Evolutionary conservation across 2,113 vertebrate species (phyloP).

Genomic region (Esox niger): DNA sequence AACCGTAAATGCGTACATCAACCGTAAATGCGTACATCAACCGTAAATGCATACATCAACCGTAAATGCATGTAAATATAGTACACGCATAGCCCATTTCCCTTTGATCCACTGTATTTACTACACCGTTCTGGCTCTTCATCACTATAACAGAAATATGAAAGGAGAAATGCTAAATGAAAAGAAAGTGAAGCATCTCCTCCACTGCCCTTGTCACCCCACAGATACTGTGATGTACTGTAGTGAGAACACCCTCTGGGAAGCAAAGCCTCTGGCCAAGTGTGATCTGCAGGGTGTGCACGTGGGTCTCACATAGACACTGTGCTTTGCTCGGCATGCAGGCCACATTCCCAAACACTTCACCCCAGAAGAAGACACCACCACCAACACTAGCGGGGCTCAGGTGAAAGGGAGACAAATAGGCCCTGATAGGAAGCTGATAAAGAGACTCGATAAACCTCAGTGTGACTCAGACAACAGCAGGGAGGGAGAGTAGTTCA

Average conservation of each 20-base stretch:
- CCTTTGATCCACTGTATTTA: no score
- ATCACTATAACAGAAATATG: no score
- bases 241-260: background rate
- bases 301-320: background rate
- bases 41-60: no score
- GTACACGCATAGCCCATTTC: no score
- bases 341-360: background rate
- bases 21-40: no score
- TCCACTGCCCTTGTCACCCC: background rate
- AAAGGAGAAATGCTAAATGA: no score
- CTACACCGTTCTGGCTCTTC: no score
- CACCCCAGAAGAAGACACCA: background rate
- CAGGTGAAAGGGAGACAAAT: background rate
- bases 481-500: no score
- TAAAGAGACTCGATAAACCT: background rate
- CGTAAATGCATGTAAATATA: no score
- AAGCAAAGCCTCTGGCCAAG: background rate
- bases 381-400: background rate
- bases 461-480: background rate
- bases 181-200: no score
- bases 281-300: background rate
- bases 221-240: background rate
- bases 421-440: background rate
- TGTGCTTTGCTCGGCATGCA: background rate
- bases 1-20: no score